A percentile compares a stretch with the other conserved stretches of the same genome.
These are phyloP conservation scores for Epizoanthus fatuus DNA, from an alignment of 92 coral and sea anemone genomes.

Conservation along the genomic window DNA sequence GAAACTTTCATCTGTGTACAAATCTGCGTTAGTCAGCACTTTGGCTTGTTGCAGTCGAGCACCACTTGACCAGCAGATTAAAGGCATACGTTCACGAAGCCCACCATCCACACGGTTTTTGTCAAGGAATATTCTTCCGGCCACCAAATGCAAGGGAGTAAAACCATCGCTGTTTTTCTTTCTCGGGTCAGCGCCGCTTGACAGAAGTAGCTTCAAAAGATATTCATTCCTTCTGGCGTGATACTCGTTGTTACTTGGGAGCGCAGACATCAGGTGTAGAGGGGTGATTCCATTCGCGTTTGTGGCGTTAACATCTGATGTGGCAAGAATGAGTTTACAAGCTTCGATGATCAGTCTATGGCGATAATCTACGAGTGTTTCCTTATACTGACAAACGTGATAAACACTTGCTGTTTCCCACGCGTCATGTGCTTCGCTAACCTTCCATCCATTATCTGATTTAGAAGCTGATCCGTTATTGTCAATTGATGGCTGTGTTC, in stretches of 20 bases:
- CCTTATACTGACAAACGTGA: background rate
- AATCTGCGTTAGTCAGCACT: background rate
- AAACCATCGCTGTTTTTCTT: too few relatives aligned
- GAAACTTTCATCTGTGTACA: background rate
- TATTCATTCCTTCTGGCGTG: background rate
- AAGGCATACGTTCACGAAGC: background rate
- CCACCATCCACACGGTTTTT: too few relatives aligned
- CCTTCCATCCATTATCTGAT: too few relatives aligned
- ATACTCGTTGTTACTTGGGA: too few relatives aligned
- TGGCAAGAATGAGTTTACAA: background rate
- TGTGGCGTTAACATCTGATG: conserved; percentile 8
- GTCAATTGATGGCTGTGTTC: background rate
- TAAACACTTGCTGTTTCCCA: too few relatives aligned
- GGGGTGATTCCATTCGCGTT: background rate
- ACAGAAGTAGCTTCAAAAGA: conserved; percentile 12
- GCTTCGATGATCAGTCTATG: background rate
- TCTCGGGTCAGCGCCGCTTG: background rate
- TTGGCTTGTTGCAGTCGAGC: background rate
- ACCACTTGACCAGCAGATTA: background rate
- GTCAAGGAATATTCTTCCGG: too few relatives aligned
- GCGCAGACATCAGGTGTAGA: too few relatives aligned
- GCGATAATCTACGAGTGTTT: background rate
- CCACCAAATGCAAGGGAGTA: too few relatives aligned
- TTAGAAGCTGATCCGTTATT: too few relatives aligned
- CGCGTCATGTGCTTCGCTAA: too few relatives aligned